Evolutionary conservation across 2,113 vertebrate species (phyloP), one percentile per base, ranked within the genome.

Genomic region (Catagonus wagneri): DNA sequence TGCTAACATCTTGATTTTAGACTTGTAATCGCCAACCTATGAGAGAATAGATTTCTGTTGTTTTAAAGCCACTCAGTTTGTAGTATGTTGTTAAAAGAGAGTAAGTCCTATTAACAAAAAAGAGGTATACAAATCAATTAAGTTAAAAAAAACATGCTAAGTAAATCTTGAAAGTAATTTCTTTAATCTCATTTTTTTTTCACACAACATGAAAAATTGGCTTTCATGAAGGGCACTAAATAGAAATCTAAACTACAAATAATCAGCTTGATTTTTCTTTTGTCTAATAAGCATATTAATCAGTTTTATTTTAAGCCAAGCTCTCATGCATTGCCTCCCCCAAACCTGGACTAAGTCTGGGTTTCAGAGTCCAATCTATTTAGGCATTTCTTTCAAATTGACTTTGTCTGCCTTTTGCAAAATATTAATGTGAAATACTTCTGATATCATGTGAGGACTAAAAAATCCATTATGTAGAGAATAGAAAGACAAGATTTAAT

Each of bases 401-500:
- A 0, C 32, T 91, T 93, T 80, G n/a, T 69, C 65, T 81, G 58
- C 14, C 56, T 95, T 93, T 66, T 93, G 66, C 27, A 75, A 92
- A 71, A 75, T 52, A 81, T 44, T 39, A 66, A 6, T 44, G 5
- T 68, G 23, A 63, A 90, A 29, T 89, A 61, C 85, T 95, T 93
- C 52, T 80, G 12, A 80, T 68, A 16, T 34, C 6, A 74, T 61
- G 19, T 89, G 25, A 19, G 58, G 9, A 34, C 36, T 85, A 68
- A 95, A 69, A 69, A 89, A 29, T 79, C 50, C 63, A 94, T 95
- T 72, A 60, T 60, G 32, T 13, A 74, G n/a, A 92, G 60, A 96
- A 80, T 17, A 66, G 19, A 89, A 90, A 95, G 23, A 14, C 54
- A 54, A 72, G 17, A 68, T 68, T 63, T 39, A 25, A 12, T 95